A percentile compares a stretch with the other conserved stretches of the same genome.
phyloP scores from a whole-genome alignment of 2,113 vertebrate species.

The Notarius lentiginosus region DNA sequence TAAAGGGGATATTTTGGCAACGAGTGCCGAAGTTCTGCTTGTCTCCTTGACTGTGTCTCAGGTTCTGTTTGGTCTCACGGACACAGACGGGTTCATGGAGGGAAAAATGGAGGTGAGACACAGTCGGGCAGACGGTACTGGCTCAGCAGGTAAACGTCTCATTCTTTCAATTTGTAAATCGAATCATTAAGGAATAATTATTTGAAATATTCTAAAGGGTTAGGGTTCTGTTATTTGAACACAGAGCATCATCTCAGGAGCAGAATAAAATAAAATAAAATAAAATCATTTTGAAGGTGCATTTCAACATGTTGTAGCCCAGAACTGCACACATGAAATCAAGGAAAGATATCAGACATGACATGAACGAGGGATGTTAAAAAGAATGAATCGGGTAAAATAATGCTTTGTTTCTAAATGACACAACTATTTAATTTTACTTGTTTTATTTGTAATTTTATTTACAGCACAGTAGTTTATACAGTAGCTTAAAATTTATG shows the following conservation, averaged over 20 bases:
- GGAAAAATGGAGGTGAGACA: not conserved
- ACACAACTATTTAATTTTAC: too few species aligned
- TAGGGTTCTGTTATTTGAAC: not conserved
- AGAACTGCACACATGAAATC: not conserved
- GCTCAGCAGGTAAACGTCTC: not conserved
- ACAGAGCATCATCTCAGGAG: not conserved
- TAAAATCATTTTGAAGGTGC: not conserved
- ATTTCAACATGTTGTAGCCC: too few species aligned
- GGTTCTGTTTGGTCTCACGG: not conserved
- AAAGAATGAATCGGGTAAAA: too few species aligned
- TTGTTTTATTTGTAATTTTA: too few species aligned
- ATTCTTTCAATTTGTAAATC: not conserved
- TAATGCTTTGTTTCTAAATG: too few species aligned
- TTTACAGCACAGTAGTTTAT: too few species aligned
- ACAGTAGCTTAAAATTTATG: too few species aligned
- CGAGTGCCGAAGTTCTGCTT: not conserved
- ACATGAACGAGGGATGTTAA: not conserved
- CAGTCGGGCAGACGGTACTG: not conserved
- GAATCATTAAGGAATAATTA: not conserved
- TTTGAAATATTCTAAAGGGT: not conserved
- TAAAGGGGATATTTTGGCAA: not conserved
- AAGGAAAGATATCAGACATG: too few species aligned
- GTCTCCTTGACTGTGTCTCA: not conserved
- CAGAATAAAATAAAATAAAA: not conserved
- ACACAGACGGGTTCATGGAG: not conserved